Evolutionary conservation across 2,888 invertebrate genomes (phyloP), one percentile per base, ranked within the genome.

Genomic region (Mycalesis mineus): DNA sequence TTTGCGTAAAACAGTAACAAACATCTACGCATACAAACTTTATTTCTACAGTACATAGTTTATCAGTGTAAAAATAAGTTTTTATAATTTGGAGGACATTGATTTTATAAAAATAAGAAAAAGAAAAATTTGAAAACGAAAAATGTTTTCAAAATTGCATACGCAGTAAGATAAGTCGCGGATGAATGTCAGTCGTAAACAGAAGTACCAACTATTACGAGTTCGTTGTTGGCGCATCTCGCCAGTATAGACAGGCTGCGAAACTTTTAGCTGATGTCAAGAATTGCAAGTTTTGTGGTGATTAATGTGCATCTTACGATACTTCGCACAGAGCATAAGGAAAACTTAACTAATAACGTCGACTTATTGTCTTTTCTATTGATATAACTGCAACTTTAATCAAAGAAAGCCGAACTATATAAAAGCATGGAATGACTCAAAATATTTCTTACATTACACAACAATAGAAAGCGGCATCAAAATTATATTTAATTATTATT

Each of bases 231-330:
- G 41, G 31, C 41, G 52, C 41, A 33, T 42, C 42, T 31, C 42
- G 42, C 52, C 15, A 52, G 31, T 52, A 52, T 41, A 41, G 41
- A 52, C 52, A 52, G 52, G 33, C 50, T 13, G 50, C 28, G 15
- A 52, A 52, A 52, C 52, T 52, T 52, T 52, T 52, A 42, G 42
- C 41, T 33, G 52, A 41, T 52, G 52, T 52, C 52, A 52, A 52
- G 52, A 33, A 52, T 31, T 52, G 52, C 31, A 52, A 52, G 31
- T 52, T 52, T 42, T 52, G 52, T 42, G 42, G 52, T 41, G 41
- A 41, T 52, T 52, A 52, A 52, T 52, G 41, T 52, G 42, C 42
- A 51, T 51, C 40, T 40, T 29, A 29, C 39, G 40, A 42, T 42
- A 41, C 33, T 52, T 42, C 41, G 33, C 14, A 52, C 17, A 51